Evolutionary conservation across 2,113 vertebrate species (phyloP), one percentile per base, ranked within the genome.

Genomic region (Polyodon spathula): DNA sequence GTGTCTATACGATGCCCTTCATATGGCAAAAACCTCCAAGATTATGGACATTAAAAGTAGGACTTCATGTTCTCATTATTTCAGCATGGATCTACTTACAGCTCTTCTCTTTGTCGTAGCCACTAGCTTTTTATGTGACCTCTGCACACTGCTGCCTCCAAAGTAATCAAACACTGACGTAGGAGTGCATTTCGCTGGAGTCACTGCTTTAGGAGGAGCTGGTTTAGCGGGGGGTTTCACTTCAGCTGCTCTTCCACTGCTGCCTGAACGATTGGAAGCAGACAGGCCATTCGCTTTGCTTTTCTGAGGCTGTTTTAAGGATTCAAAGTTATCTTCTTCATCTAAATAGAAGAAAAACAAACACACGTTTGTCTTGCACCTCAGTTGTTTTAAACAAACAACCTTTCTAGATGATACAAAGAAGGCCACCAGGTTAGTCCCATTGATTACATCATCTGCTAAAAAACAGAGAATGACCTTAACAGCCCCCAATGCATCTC

Each of bases 101-200:
- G 91, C 84, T 78, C 92, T 95, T 69, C 90, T 86, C 74, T 92
- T 89, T 58, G 68, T 82, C 78, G 88, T 96, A 61, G 92, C 85
- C 39, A 99, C 95, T 69, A 99, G 86, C 71, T 94, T 99, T 77
- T 91, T 96, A 4, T 88, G 89, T 0, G 96, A 99, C 53, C 94
- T 86, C 8, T 91, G 90, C 56, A 97, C 58, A 1, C 70, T 70
- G 4, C 68, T 69, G 4, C 66, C 84, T 61, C 96, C 95, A 63
- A 99, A 99, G 78, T 80, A 99, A 68, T 96, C 94, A 0, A 86
- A 43, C 0, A 91, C 88, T 0, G 94, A 95, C 2, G 86, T 97
- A 37, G 82, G 86, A 12, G 80, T 92, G 27, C 78, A 76, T 69
- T 91, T 95, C 66, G 84, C 67, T 66, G 85, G 80, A 72, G 82